These are phyloP conservation scores for Hemiprocne comata DNA, from an alignment of 2,113 vertebrate genomes.

Conservation along the genomic window DNA sequence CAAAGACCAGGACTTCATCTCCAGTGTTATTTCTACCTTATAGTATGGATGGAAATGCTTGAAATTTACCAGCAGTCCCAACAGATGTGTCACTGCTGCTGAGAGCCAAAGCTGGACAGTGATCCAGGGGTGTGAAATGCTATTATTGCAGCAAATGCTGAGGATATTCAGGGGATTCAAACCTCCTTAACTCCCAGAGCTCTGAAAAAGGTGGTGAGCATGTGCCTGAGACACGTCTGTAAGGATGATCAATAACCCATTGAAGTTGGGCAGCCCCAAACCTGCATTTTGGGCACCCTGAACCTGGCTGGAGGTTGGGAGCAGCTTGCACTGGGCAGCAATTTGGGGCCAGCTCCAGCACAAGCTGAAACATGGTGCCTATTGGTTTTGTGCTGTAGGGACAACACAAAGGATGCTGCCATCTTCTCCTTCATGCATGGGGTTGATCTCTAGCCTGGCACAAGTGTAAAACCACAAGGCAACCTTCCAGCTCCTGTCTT, in stretches of 20 bases:
- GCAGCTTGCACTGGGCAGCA: neutral
- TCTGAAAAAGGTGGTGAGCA: rapidly evolving
- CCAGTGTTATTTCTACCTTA: neutral
- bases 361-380: neutral
- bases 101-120: neutral
- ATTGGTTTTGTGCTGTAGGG: neutral
- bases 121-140: neutral
- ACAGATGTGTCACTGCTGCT: neutral
- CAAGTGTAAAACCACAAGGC: neutral
- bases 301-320: neutral
- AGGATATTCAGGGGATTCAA: neutral
- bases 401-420: neutral
- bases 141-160: neutral
- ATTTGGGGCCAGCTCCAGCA: neutral
- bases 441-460: neutral
- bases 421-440: neutral
- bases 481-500: neutral
- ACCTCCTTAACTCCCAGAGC: neutral
- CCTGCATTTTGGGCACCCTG: neutral
- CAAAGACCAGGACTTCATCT: neutral
- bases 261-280: neutral
- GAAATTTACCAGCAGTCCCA: constrained; percentile 8
- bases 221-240: neutral
- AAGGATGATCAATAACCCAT: neutral
- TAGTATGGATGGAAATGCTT: neutral